Base-by-base conservation (phyloP, 2,888 invertebrate genomes). In the Malthinus seriepunctatus region DNA sequence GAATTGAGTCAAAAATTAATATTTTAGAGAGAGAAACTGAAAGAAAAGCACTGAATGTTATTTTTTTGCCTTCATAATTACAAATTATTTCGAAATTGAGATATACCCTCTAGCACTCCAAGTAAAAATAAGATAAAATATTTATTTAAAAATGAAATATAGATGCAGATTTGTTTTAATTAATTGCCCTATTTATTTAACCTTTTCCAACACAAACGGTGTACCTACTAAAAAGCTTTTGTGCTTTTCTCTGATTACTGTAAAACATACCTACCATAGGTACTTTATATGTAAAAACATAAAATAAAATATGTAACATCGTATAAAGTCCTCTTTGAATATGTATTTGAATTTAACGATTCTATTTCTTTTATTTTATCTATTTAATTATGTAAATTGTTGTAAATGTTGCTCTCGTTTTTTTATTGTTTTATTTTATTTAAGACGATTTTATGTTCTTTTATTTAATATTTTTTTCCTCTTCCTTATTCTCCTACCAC, bases 121-220 rank as follows among this genome's bases (percentile, higher is more conserved):
- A 32, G 9, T 32, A 46, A 14, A 10, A 12, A 32, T 46, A 10
- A 32, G 32, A 32, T 39, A 31, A 42, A 51, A 38, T 39, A 39
- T 39, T 38, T 50, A 39, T 39, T 32, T 44, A 32, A 44, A 51
- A 32, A 7, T 39, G 15, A 31, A 31, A 44, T 44, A 33, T 34
- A 51, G 33, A 44, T 39, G 51, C 33, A 34, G 42, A 42, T 44
- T 44, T 51, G 42, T 39, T 51, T 44, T 51, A 51, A 51, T 51
- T 51, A 51, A 51, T 51, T 14, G 42, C 32, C 15, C 37, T 12
- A 51, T 51, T 51, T 51, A 37, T 52, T 52, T 37, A 31, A 32
- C 35, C 51, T 32, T 45, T 46, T 42, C 12, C 39, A 31, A 37
- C n/a, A 42, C 45, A 44, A 35, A 35, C 32, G 37, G 37, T 52